These are phyloP conservation scores for Sphyrna mokarran DNA, from an alignment of 2,113 vertebrate species.

Conservation along the genomic window DNA sequence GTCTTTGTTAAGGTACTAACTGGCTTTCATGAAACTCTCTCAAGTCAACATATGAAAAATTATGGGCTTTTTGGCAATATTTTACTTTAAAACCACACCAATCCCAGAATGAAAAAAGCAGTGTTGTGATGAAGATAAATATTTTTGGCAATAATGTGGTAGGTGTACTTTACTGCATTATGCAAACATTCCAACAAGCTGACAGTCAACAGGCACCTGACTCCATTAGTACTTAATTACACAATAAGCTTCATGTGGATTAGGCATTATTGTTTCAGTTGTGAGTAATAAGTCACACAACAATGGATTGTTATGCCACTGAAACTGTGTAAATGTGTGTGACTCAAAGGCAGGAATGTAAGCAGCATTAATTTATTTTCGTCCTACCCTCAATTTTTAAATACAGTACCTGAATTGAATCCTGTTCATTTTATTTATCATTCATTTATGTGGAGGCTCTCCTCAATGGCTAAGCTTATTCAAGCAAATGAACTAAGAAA, in stretches of 20 bases:
- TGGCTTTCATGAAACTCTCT: background rate
- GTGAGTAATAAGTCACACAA: constrained; percentile 19
- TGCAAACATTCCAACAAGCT: constrained; percentile 33
- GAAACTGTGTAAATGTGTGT: background rate
- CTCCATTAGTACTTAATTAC: constrained; percentile 13
- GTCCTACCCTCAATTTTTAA: background rate
- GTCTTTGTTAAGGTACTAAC: background rate
- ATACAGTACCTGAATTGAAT: background rate
- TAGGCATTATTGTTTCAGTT: background rate
- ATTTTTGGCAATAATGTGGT: background rate
- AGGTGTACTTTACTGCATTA: background rate
- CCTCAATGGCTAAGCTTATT: background rate
- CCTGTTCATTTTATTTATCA: background rate
- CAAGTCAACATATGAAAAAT: background rate
- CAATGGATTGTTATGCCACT: constrained; percentile 20
- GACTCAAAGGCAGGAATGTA: constrained; percentile 20
- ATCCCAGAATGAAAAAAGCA: too few relatives aligned
- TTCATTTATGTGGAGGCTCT: background rate
- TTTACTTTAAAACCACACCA: background rate
- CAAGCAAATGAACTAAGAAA: background rate
- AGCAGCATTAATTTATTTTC: background rate
- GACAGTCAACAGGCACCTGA: constrained; percentile 12
- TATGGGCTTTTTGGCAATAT: too few relatives aligned
- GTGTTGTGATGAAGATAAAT: too few relatives aligned
- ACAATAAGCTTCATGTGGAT: background rate